Percentiles rank a stretch among this genome's conserved stretches.
Conservation (phyloP, 1,140 invertebrate species). For the Globodera ellingtonae region DNA sequence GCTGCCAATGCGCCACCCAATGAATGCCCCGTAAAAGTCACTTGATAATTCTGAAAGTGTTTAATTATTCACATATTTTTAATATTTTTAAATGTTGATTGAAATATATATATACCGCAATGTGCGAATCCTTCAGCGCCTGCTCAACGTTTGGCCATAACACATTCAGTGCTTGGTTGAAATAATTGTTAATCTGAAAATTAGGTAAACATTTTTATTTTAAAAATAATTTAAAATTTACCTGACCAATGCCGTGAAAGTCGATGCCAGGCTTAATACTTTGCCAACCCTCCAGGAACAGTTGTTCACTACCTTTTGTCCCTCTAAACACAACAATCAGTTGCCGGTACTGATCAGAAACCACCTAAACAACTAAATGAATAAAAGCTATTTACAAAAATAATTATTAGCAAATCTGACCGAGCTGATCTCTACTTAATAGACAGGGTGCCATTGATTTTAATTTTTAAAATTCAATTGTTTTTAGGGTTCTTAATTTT, state of each 20-base stretch:
- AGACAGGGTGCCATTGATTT: too few species aligned
- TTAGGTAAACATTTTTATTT: background rate
- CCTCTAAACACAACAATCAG: slow-evolving; percentile 53
- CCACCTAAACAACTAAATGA: background rate
- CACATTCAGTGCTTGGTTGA: slow-evolving; percentile 41
- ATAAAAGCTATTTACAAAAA: too few species aligned
- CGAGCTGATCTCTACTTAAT: too few species aligned
- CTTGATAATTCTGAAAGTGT: slow-evolving; percentile 25
- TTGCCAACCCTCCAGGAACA: slow-evolving; percentile 47
- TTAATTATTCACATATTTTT: background rate
- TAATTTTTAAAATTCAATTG: too few species aligned
- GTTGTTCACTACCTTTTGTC: slow-evolving; percentile 51
- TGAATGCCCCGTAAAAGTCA: slow-evolving; percentile 53
- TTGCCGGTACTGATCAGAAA: slow-evolving; percentile 39
- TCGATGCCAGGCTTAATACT: slow-evolving; percentile 44
- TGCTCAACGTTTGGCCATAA: slow-evolving; percentile 39
- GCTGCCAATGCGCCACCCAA: slow-evolving; percentile 54
- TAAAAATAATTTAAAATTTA: slow-evolving; percentile 13
- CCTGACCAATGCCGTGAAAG: slow-evolving; percentile 52
- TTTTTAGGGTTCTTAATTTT: too few species aligned
- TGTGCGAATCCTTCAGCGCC: slow-evolving; percentile 32
- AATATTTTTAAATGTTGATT: slow-evolving; percentile 18
- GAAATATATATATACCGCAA: slow-evolving; percentile 13
- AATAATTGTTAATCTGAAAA: slow-evolving; percentile 55
- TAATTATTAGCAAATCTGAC: too few species aligned